Conservation (phyloP, 2,888 invertebrate species). For the Drosophila yooni region DNA sequence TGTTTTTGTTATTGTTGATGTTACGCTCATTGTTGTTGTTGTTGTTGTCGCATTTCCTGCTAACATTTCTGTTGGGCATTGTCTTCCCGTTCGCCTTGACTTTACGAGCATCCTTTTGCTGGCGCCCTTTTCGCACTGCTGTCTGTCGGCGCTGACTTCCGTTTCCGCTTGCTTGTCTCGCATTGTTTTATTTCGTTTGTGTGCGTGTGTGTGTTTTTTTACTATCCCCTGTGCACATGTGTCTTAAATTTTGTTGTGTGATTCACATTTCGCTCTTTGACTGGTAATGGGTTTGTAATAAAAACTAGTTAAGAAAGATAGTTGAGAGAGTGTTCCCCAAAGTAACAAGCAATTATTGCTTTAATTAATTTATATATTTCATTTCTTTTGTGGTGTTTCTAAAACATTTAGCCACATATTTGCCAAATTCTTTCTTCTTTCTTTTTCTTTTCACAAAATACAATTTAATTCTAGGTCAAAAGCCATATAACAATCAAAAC, state of each 20-base stretch:
- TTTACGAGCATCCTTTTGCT: constrained; percentile 42
- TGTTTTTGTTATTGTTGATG: neutral
- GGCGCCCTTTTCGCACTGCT: constrained; percentile 63
- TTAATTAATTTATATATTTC: neutral
- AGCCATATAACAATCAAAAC: neutral
- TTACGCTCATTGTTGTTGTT: neutral
- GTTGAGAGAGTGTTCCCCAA: constrained; percentile 1
- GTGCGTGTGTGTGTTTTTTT: constrained; percentile 28
- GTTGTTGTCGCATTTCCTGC: constrained; percentile 8
- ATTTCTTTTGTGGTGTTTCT: neutral
- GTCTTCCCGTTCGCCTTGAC: constrained; percentile 43
- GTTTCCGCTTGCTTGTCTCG: constrained; percentile 66
- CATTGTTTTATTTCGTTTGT: constrained; percentile 58
- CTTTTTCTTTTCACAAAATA: neutral
- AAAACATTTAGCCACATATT: neutral
- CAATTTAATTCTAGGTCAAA: neutral
- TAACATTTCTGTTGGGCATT: constrained; percentile 41
- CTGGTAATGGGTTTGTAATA: constrained; percentile 50
- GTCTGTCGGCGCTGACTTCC: constrained; percentile 66
- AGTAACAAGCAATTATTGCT: constrained; percentile 14
- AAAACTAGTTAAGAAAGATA: constrained; percentile 35
- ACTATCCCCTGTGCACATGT: constrained; percentile 50
- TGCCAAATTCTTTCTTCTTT: neutral
- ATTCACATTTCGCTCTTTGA: constrained; percentile 30
- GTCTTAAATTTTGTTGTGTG: constrained; percentile 36